Base-by-base conservation (phyloP, 2,113 vertebrate species). In the Hoplias malabaricus region DNA sequence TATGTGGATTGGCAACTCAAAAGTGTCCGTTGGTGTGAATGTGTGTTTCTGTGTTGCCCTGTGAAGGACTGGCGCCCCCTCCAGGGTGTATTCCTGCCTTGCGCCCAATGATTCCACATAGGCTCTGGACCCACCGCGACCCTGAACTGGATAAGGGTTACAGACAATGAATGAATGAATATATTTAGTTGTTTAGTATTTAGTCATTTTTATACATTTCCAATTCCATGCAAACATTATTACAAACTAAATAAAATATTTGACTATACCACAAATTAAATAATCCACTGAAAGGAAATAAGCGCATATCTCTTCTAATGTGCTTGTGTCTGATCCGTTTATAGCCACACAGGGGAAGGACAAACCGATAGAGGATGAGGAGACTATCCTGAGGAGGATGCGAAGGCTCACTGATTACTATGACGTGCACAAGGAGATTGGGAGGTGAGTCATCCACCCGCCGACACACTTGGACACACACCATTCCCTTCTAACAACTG, bases 401-500 rank as follows among this genome's bases (percentile, higher is more conserved):
- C 93, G 93, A 14, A 89, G 94, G 59, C 86, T 99, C 75, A 95
- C 94, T 0, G 96, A 99, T 83, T 94, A 95, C 73, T 99, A 98
- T 0, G 95, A 98, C 4, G 88, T 98, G 79, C 94, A 96, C 0
- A 96, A 99, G 69, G 98, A 99, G 91, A 96, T 99, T 0, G 94
- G 95, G 84, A 96, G 98, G 97, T 97, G 83, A 46, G 78, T 57
- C 59, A 80, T 67, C 42, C 23, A 36, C 54, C 53, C 16, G 1
- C 50, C 42, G 68, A 69, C 40, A 29, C 46, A 23, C 69, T 57
- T 67, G 48, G 66, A 57, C 75, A 81, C 48, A 27, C 59, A 73
- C 71, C 36, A 71, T 83, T 80, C 82, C 65, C 66, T 27, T 69
- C 50, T 72, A 80, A 80, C 75, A 56, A 80, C 34, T 62, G 46